Conservation (phyloP, 2,888 invertebrate species). For the Pecten maximus region DNA sequence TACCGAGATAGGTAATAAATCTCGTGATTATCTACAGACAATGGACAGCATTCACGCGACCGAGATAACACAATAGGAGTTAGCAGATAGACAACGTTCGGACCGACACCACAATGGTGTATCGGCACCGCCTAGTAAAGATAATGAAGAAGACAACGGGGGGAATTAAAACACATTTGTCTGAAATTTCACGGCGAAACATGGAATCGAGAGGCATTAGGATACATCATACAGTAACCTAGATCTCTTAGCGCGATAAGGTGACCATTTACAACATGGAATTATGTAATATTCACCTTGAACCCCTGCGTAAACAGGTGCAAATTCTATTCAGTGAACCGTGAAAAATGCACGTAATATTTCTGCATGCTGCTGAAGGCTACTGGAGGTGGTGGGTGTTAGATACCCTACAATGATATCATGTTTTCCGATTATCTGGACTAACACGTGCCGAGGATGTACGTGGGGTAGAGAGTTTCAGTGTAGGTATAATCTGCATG, state of each 20-base stretch:
- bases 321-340: constrained; percentile 19
- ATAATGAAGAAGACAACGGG: constrained; percentile 8
- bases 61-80: not conserved
- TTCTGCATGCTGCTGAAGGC: constrained; percentile 15
- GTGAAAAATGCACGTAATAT: constrained; percentile 2
- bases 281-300: constrained; percentile 23
- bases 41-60: constrained; percentile 12
- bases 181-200: not conserved
- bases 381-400: not conserved
- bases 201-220: not conserved
- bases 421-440: not conserved
- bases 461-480: not conserved
- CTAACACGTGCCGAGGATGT: not conserved
- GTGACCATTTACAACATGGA: not conserved
- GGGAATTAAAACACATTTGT: not conserved
- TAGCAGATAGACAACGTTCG: not conserved
- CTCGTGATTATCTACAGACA: not conserved
- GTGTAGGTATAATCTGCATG: not conserved
- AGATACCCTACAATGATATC: not conserved
- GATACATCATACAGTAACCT: not conserved
- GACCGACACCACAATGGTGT: not conserved
- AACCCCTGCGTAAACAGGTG: constrained; percentile 26
- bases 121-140: not conserved
- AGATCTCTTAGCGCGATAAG: not conserved
- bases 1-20: constrained; percentile 4